These are phyloP conservation scores for Drosophila cognata DNA, from an alignment of 2,888 invertebrate species.

Conservation along the genomic window DNA sequence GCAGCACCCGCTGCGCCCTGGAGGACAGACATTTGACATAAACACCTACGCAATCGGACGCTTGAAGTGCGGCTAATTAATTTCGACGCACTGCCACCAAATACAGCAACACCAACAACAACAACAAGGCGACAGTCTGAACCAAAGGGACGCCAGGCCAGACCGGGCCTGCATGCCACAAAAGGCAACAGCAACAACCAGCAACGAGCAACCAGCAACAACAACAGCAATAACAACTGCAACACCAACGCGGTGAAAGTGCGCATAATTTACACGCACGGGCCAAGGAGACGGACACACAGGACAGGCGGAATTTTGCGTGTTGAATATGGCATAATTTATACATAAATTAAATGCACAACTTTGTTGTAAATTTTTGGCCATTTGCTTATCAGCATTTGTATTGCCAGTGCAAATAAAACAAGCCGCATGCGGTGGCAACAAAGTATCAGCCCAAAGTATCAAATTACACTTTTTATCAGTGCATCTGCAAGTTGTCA, in stretches of 20 bases:
- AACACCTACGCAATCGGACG: slow-evolving; percentile 62
- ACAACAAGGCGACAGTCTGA: slow-evolving; percentile 36
- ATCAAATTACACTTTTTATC: slow-evolving; percentile 55
- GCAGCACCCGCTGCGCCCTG: slow-evolving; percentile 28
- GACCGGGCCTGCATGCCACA: slow-evolving; percentile 23
- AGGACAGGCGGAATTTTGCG: slow-evolving; percentile 12
- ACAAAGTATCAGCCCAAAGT: slow-evolving; percentile 17
- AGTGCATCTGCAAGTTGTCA: slow-evolving; percentile 57
- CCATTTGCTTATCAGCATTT: slow-evolving; percentile 73
- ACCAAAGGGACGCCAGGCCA: slow-evolving; percentile 46
- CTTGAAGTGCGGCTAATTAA: slow-evolving; percentile 68
- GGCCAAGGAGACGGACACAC: slow-evolving; percentile 35
- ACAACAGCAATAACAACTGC: slow-evolving; percentile 22
- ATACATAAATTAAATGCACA: slow-evolving; percentile 53
- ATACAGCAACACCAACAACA: slow-evolving; percentile 21
- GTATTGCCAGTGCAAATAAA: slow-evolving; percentile 49
- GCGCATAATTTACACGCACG: slow-evolving; percentile 76
- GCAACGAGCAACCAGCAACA: slow-evolving; percentile 9
- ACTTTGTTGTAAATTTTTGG: slow-evolving; percentile 62
- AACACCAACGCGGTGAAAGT: slow-evolving; percentile 71
- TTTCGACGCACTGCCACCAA: slow-evolving; percentile 60
- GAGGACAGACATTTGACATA: slow-evolving; percentile 49
- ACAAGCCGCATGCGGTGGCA: slow-evolving; percentile 72
- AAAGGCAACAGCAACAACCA: slow-evolving; percentile 31
- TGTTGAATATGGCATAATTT: slow-evolving; percentile 24